Evolutionary conservation across 2,888 invertebrate species (phyloP).

Genomic region (Hecatera dysodea): DNA sequence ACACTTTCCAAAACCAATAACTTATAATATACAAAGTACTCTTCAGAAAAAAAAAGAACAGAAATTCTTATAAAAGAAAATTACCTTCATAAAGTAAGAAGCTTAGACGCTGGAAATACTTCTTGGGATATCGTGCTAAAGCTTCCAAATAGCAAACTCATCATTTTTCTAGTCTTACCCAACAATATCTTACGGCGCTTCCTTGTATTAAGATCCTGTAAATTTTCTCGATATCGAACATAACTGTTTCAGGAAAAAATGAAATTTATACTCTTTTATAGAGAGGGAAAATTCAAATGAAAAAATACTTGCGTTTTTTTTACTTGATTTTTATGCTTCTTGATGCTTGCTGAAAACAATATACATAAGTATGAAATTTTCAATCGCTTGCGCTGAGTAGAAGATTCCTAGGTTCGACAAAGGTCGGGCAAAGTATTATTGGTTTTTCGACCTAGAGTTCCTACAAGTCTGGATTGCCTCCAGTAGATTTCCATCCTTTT

Average conservation of each 20-base stretch:
- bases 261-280: conserved; percentile 15
- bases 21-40: conserved; percentile 13
- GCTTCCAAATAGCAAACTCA: conserved; percentile 46
- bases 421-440: neutral
- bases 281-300: conserved; percentile 27
- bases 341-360: neutral
- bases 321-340: neutral
- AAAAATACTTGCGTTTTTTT: conserved; percentile 6
- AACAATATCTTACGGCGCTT: conserved; percentile 48
- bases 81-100: conserved; percentile 41
- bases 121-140: conserved; percentile 33
- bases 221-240: conserved; percentile 44
- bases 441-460: no score
- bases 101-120: conserved; percentile 38
- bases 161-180: conserved; percentile 54
- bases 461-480: no score
- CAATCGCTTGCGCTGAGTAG: neutral
- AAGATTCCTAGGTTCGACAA: neutral
- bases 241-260: conserved; percentile 42
- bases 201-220: conserved; percentile 42
- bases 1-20: neutral
- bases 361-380: neutral
- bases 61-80: conserved; percentile 40
- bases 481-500: neutral
- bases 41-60: conserved; percentile 5